Percentiles rank a stretch among this genome's conserved stretches.
Evolutionary conservation across 2,888 invertebrate genomes (phyloP).

Genomic region (Noctuana brunneofusca): DNA sequence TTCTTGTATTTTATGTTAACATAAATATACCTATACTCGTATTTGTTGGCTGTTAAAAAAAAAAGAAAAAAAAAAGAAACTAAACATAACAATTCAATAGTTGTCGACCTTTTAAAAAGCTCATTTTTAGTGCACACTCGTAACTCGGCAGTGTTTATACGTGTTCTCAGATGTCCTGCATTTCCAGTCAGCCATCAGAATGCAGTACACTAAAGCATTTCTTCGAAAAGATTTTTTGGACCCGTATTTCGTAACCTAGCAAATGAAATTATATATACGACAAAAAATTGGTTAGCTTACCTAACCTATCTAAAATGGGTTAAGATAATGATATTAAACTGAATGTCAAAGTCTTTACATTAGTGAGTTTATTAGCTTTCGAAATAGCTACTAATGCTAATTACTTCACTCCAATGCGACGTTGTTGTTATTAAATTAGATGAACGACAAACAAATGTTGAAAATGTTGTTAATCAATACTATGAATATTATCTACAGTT

Average conservation of each 20-base stretch:
- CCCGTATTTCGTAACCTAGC: constrained; percentile 1
- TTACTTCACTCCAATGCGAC: neutral
- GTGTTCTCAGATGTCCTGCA: constrained; percentile 2
- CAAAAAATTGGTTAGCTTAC: no score
- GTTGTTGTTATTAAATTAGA: neutral
- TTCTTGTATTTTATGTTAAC: no score
- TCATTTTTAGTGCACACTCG: neutral
- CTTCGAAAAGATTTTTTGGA: neutral
- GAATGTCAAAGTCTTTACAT: neutral
- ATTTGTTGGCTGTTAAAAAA: no score
- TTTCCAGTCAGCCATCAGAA: constrained; percentile 1
- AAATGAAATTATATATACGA: no score
- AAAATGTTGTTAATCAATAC: neutral
- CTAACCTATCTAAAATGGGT: no score
- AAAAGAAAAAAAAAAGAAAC: no score
- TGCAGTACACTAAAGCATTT: neutral
- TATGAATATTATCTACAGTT: neutral
- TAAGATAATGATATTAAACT: neutral
- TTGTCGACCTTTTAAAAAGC: neutral
- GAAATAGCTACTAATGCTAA: neutral
- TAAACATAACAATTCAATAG: neutral
- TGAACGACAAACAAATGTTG: neutral
- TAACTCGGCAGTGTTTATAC: constrained; percentile 10
- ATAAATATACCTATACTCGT: no score
- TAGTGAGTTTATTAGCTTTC: neutral